These are phyloP conservation scores for Odontocolon sp. DNA, from an alignment of 2,888 invertebrate species.

Conservation along the genomic window DNA sequence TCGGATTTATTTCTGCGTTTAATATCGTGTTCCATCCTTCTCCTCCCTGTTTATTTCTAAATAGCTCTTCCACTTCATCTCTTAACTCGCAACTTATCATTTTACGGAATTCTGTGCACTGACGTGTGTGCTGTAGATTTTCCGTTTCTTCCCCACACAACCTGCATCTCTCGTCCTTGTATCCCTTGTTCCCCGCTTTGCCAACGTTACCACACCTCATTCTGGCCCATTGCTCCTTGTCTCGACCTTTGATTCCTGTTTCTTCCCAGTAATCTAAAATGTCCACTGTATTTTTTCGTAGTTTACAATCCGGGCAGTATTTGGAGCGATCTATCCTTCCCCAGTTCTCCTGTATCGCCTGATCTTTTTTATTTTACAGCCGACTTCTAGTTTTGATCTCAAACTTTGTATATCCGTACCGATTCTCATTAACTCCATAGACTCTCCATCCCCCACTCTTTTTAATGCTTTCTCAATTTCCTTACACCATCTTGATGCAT, in stretches of 20 bases:
- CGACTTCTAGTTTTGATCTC: neutral
- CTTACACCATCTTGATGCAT: constrained; percentile 27
- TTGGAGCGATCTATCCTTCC: neutral
- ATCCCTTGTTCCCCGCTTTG: neutral
- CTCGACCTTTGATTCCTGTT: neutral
- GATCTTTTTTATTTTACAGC: neutral
- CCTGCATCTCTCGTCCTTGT: neutral
- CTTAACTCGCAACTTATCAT: neutral
- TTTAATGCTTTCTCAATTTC: constrained; percentile 15
- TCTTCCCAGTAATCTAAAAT: neutral
- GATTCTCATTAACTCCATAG: neutral
- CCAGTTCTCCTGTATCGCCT: neutral
- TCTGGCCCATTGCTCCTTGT: too few relatives aligned
- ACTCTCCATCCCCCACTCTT: constrained; percentile 8
- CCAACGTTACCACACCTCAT: neutral
- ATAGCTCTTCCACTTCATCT: neutral
- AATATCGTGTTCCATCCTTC: neutral
- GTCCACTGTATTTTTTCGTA: neutral
- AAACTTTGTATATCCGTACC: neutral
- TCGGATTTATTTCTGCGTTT: neutral
- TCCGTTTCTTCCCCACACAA: neutral
- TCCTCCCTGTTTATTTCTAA: neutral
- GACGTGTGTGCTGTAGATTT: neutral
- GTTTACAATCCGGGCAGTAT: neutral
- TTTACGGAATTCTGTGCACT: neutral